Percentiles rank a stretch among this genome's conserved stretches.
Evolutionary conservation across 2,888 invertebrate species (phyloP).

Genomic region (Philopedon plagiatum): DNA sequence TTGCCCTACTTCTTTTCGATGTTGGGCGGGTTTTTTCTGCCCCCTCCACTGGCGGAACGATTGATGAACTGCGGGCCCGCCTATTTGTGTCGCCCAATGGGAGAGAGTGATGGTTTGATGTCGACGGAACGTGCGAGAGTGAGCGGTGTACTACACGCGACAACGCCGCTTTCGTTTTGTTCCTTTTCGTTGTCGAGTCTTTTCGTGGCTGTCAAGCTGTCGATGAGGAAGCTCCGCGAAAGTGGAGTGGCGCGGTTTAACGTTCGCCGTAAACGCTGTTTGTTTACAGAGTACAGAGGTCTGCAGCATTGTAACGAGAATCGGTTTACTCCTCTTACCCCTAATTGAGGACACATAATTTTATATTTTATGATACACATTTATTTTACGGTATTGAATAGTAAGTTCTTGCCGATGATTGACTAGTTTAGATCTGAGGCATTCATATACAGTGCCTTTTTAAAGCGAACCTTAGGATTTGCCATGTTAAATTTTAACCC

Average conservation of each 20-base stretch:
- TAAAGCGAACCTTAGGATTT: too few species aligned
- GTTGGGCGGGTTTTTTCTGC: constrained; percentile 60
- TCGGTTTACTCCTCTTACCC: neutral
- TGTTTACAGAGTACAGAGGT: neutral
- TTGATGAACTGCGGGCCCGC: constrained; percentile 68
- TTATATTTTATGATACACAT: too few species aligned
- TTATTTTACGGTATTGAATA: too few species aligned
- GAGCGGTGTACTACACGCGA: constrained; percentile 56
- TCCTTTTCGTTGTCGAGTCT: constrained; percentile 47
- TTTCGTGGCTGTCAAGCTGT: constrained; percentile 45
- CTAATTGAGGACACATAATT: neutral
- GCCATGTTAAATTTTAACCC: too few species aligned
- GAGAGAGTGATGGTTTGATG: constrained; percentile 66
- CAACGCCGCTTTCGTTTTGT: constrained; percentile 54
- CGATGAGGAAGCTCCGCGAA: constrained; percentile 38
- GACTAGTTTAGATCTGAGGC: too few species aligned
- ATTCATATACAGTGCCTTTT: too few species aligned
- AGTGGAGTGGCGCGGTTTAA: constrained; percentile 19
- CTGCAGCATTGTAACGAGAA: neutral
- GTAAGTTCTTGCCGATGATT: too few species aligned
- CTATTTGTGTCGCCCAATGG: constrained; percentile 68
- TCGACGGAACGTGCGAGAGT: constrained; percentile 60
- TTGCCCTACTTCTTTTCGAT: constrained; percentile 68
- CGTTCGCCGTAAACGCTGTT: constrained; percentile 15
- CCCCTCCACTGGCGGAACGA: constrained; percentile 63